phyloP scores from a whole-genome alignment of 64 coral and sea anemone species.

The Montipora capricornis region DNA sequence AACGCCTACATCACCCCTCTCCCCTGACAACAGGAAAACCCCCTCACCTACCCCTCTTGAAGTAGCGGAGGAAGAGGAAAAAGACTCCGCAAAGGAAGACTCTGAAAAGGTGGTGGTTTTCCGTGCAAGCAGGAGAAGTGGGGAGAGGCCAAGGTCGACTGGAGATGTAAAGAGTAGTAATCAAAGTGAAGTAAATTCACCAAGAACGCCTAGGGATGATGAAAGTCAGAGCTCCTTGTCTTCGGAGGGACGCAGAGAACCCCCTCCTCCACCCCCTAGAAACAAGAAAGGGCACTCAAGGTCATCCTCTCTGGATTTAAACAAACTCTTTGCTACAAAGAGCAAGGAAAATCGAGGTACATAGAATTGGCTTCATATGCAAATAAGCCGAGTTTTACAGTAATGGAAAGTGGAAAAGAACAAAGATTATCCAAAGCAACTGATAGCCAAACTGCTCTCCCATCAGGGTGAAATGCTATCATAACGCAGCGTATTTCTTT shows the following conservation, averaged over 20 bases:
- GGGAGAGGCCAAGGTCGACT: slow-evolving; percentile 83
- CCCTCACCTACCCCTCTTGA: slow-evolving; percentile 54
- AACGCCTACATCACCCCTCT: slow-evolving; percentile 56
- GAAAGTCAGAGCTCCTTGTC: slow-evolving; percentile 58
- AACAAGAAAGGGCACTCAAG: slow-evolving; percentile 95
- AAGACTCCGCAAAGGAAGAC: not conserved
- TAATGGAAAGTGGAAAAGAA: too few relatives aligned
- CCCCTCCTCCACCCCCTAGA: slow-evolving; percentile 92
- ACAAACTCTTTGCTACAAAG: slow-evolving; percentile 95
- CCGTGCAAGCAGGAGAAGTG: slow-evolving; percentile 53
- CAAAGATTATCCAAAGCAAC: too few relatives aligned
- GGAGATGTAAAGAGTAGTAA: slow-evolving; percentile 81
- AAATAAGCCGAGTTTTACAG: too few relatives aligned
- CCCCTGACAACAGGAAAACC: slow-evolving; percentile 35
- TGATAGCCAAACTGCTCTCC: too few relatives aligned
- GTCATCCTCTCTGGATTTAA: slow-evolving; percentile 96
- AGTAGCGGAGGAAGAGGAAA: not conserved
- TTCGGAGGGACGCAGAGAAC: slow-evolving; percentile 73
- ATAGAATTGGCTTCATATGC: not conserved
- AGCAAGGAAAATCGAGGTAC: slow-evolving; percentile 76
- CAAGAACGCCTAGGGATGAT: slow-evolving; percentile 50
- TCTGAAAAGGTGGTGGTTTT: slow-evolving; percentile 4
- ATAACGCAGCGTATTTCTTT: too few relatives aligned
- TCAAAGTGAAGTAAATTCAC: slow-evolving; percentile 59
- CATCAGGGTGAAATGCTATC: too few relatives aligned